Percentiles rank a stretch among this genome's conserved stretches.
These are phyloP conservation scores for Lacanobia wlatinum DNA, from an alignment of 2,888 invertebrate species.

Conservation along the genomic window DNA sequence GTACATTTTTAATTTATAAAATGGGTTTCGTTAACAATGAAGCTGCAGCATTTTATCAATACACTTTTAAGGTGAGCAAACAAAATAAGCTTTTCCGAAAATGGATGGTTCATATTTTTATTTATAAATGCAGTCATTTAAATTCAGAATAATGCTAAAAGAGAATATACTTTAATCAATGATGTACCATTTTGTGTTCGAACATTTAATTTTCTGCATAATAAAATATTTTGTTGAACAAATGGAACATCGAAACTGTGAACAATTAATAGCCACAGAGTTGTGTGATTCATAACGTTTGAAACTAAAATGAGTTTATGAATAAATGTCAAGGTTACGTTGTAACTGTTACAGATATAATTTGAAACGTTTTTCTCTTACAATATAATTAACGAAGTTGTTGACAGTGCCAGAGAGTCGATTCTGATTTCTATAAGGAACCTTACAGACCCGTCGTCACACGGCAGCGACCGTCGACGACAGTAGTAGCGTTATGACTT, in stretches of 20 bases:
- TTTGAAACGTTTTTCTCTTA: slow-evolving; percentile 40
- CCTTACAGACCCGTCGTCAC: slow-evolving; percentile 2
- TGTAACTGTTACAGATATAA: slow-evolving; percentile 21
- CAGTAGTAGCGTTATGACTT: too few species aligned
- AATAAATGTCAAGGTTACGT: slow-evolving; percentile 36
- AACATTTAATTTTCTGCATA: slow-evolving; percentile 21
- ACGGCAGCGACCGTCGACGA: background rate
- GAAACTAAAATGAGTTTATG: slow-evolving; percentile 29
- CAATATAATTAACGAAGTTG: slow-evolving; percentile 40
- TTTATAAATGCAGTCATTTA: slow-evolving; percentile 14
- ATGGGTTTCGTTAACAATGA: slow-evolving; percentile 1
- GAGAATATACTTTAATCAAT: slow-evolving; percentile 36
- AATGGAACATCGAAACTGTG: slow-evolving; percentile 18
- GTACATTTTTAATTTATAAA: slow-evolving; percentile 8
- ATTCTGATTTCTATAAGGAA: slow-evolving; percentile 5
- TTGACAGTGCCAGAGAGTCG: slow-evolving; percentile 24
- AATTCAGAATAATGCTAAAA: slow-evolving; percentile 18
- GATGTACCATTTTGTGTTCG: slow-evolving; percentile 17
- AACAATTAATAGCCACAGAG: slow-evolving; percentile 24
- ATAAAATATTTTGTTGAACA: slow-evolving; percentile 32
- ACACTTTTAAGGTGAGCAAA: slow-evolving; percentile 11
- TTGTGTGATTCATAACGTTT: slow-evolving; percentile 32
- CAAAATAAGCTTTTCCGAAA: slow-evolving; percentile 6
- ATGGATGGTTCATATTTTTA: slow-evolving; percentile 20
- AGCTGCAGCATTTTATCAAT: slow-evolving; percentile 9